These are phyloP conservation scores for Bathynomus jamesi DNA, from an alignment of 1,140 invertebrate species.

Conservation along the genomic window DNA sequence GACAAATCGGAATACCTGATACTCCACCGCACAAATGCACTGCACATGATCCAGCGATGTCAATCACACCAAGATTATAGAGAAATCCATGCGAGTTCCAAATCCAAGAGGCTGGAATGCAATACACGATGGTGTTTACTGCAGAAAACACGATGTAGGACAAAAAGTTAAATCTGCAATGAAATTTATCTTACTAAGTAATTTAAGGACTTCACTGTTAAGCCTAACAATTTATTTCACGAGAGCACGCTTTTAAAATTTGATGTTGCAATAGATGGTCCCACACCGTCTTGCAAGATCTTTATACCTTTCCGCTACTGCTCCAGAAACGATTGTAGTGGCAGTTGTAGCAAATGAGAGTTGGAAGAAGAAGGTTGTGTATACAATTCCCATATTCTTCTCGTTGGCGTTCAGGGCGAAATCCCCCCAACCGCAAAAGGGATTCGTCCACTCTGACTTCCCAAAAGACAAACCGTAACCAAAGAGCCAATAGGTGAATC, in stretches of 20 bases:
- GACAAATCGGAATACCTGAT: slow-evolving; percentile 42
- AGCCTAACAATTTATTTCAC: too few species aligned
- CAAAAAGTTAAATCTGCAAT: slow-evolving; percentile 69
- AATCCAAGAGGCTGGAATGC: slow-evolving; percentile 86
- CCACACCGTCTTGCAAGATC: too few species aligned
- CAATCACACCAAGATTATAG: slow-evolving; percentile 67
- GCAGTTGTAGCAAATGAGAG: slow-evolving; percentile 83
- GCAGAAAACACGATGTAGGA: slow-evolving; percentile 85
- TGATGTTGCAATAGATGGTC: too few species aligned
- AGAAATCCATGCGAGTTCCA: slow-evolving; percentile 82
- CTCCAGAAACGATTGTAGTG: slow-evolving; percentile 66
- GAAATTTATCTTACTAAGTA: too few species aligned
- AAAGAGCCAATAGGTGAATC: slow-evolving; percentile 88
- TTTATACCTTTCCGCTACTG: slow-evolving; percentile 43
- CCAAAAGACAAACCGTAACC: slow-evolving; percentile 89
- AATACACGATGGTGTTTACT: slow-evolving; percentile 82
- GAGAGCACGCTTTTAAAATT: too few species aligned
- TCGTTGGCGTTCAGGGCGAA: slow-evolving; percentile 47
- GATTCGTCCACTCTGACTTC: slow-evolving; percentile 47
- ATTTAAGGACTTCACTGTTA: too few species aligned
- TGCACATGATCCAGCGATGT: slow-evolving; percentile 83
- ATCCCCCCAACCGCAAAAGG: slow-evolving; percentile 47
- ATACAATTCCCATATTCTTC: slow-evolving; percentile 60
- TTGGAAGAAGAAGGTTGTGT: slow-evolving; percentile 77
- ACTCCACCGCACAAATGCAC: slow-evolving; percentile 79